Percentiles rank a stretch among this genome's conserved stretches.
Evolutionary conservation across 1,140 invertebrate species (phyloP).

Genomic region (Drosophila ohnishii): DNA sequence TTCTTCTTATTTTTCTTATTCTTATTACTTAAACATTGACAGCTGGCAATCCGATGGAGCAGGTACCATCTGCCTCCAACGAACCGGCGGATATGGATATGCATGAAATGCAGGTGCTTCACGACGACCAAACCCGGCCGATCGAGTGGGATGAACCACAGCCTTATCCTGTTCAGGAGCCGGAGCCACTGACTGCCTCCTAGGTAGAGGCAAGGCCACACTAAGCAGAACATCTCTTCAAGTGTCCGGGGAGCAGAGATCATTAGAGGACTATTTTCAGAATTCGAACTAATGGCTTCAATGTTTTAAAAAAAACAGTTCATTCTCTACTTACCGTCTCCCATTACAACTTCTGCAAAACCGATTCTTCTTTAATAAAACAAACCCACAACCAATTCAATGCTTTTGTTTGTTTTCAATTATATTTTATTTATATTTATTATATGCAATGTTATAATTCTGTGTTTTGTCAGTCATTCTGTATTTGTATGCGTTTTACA

Average conservation of each 20-base stretch:
- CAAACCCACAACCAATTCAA: background rate
- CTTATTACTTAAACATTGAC: background rate
- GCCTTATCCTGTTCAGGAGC: background rate
- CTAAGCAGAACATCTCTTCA: background rate
- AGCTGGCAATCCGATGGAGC: background rate
- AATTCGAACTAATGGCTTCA: background rate
- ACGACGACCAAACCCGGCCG: background rate
- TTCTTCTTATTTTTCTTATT: too few relatives aligned
- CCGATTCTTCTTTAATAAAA: background rate
- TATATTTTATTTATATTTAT: slow-evolving; percentile 80
- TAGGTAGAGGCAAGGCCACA: background rate
- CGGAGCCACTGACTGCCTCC: background rate
- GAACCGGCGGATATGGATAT: background rate
- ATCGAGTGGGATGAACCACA: background rate
- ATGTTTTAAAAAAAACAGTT: background rate
- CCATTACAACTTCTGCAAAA: background rate
- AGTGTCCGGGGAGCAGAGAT: background rate
- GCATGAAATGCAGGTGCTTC: background rate
- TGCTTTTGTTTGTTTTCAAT: slow-evolving; percentile 23
- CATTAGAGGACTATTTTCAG: background rate
- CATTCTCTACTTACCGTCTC: background rate
- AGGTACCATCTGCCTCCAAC: background rate
- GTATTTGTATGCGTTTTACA: slow-evolving; percentile 79
- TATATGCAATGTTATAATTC: slow-evolving; percentile 81
- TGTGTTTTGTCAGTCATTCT: slow-evolving; percentile 83